Conservation (phyloP, 92 coral and sea anemone genomes). For the Desmophyllum pertusum region DNA sequence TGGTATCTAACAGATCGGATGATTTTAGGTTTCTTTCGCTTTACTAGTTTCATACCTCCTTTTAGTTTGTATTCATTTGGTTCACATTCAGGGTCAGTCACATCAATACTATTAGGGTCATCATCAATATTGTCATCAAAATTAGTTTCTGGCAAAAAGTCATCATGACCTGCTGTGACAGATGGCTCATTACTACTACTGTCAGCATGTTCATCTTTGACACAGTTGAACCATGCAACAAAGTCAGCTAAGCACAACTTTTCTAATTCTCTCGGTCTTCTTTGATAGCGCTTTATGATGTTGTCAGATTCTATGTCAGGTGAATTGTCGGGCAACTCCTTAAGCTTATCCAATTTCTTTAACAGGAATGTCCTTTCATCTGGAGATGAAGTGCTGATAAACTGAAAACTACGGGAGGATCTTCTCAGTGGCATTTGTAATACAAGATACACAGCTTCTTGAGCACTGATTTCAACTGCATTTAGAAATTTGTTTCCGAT, state of each 20-base stretch:
- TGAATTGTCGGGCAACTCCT: too few species aligned
- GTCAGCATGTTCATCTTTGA: conserved; percentile 39
- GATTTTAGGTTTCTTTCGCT: conserved; percentile 53
- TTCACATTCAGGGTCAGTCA: conserved; percentile 14
- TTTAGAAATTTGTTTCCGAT: too few species aligned
- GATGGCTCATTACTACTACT: conserved; percentile 20
- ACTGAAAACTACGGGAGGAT: too few species aligned
- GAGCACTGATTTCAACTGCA: too few species aligned
- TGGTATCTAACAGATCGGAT: conserved; percentile 68
- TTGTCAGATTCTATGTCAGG: too few species aligned
- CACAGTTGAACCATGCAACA: conserved; percentile 75
- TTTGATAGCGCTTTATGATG: too few species aligned
- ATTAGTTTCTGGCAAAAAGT: conserved; percentile 60
- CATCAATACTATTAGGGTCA: conserved; percentile 25
- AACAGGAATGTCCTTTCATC: too few species aligned
- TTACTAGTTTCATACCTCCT: conserved; percentile 69
- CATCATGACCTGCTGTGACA: conserved; percentile 31
- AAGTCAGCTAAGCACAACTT: conserved; percentile 68
- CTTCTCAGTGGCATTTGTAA: too few species aligned
- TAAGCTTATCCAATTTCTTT: too few species aligned
- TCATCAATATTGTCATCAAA: conserved; percentile 57
- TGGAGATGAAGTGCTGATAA: too few species aligned
- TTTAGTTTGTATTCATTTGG: conserved; percentile 48
- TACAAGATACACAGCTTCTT: too few species aligned
- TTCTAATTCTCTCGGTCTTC: conserved; percentile 62